These are phyloP conservation scores for Solen grandis DNA, from an alignment of 1,140 invertebrate genomes.

Conservation along the genomic window DNA sequence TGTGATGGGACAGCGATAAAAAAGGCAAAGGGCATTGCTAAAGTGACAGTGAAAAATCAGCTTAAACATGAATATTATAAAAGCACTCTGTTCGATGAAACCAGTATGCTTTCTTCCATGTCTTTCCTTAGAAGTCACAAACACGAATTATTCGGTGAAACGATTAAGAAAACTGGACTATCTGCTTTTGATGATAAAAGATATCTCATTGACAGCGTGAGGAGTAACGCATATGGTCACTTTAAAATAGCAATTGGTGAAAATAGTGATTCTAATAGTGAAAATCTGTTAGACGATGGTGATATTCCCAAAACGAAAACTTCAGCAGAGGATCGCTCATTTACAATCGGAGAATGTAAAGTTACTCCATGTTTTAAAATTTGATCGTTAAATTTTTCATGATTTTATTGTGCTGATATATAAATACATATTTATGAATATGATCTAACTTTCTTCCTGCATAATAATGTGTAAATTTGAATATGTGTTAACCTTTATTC, in stretches of 20 bases:
- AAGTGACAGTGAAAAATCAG: constrained; percentile 2
- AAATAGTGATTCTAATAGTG: background rate
- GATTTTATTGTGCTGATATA: too few relatives aligned
- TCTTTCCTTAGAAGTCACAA: constrained; percentile 2
- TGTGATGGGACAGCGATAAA: background rate
- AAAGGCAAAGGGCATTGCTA: background rate
- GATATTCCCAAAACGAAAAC: too few relatives aligned
- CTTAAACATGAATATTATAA: constrained; percentile 4
- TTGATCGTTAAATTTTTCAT: too few relatives aligned
- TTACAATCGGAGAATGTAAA: too few relatives aligned
- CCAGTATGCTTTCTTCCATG: constrained; percentile 9
- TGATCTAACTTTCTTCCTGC: too few relatives aligned
- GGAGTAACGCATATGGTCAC: background rate
- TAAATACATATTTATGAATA: too few relatives aligned
- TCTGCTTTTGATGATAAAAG: constrained; percentile 7
- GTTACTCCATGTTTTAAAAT: too few relatives aligned
- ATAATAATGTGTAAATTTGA: too few relatives aligned
- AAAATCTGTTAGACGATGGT: too few relatives aligned
- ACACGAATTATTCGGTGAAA: constrained; percentile 13
- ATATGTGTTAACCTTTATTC: too few relatives aligned
- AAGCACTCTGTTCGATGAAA: constrained; percentile 3
- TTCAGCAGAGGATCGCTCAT: too few relatives aligned
- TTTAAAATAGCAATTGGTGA: background rate
- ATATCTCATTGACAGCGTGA: background rate
- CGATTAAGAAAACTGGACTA: constrained; percentile 4